Base-by-base conservation (phyloP, 2,888 invertebrate genomes). In the Aspidiotus rigidus region DNA sequence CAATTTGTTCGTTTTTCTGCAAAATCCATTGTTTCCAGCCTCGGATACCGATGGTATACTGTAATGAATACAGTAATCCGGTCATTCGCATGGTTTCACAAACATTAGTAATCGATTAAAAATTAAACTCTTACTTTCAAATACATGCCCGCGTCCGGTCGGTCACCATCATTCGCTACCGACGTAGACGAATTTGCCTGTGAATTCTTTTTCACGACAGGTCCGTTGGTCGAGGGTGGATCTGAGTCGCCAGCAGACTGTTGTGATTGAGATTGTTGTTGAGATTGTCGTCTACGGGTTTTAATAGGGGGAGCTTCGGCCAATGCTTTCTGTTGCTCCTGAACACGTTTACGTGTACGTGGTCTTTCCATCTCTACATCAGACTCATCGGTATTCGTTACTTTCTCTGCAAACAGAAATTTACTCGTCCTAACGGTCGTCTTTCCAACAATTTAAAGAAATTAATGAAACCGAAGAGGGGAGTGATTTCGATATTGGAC, bases 1-100 rank as follows among this genome's bases (percentile, higher is more conserved):
- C 44, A 72, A 88, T 86, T 77, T 90, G 90, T 76, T 93, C 93
- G 79, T 94, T 94, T 79, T 93, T 94, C 44, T 70, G 87, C 79
- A 85, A 84, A 57, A 93, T 93, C 94, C 95, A 95, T 76, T 93
- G 91, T 74, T 90, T 89, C 93, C 94, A 95, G 0, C 94, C 94
- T 78, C 93, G 93, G 49, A 94, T 91, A 69, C 95, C 95, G 76
- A 93, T 93, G 7, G 93, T 93, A 77, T 88, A 93, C 84, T 88
- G 16, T 1, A 41, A 79, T 7, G 81, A 28, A 28, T 28, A 28
- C 28, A 5, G 28, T 3, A 28, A 28, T 28, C 28, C 28, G 28
- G 28, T 28, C 28, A 28, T 28, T 28, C 28, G 5, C 1, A 5
- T 5, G 28, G 28, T 3, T 28, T 5, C 28, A 28, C 5, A 28